Percentiles rank a stretch among this genome's conserved stretches.
Evolutionary conservation across 1,140 invertebrate species (phyloP).

Genomic region (Nasonia longicornis): DNA sequence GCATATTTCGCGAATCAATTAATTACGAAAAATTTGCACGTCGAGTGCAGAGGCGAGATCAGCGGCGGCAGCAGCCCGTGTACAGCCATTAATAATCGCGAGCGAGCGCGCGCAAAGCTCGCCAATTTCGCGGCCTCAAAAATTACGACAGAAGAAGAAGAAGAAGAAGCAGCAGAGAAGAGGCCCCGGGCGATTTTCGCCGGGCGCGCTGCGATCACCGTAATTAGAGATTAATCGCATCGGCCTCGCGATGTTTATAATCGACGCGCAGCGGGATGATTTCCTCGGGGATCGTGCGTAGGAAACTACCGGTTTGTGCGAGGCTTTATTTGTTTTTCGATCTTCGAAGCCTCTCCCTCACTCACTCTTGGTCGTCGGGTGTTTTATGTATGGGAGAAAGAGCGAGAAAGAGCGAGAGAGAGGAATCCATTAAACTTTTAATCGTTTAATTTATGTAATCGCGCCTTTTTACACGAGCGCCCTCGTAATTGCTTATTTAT

Average conservation of each 20-base stretch:
- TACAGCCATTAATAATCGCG: conserved; percentile 20
- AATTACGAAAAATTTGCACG: conserved; percentile 37
- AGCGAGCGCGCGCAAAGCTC: background rate
- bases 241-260: conserved; percentile 6
- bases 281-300: background rate
- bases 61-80: no score
- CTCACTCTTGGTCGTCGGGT: background rate
- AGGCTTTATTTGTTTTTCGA: conserved; percentile 10
- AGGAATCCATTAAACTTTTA: conserved; percentile 23
- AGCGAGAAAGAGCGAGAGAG: background rate
- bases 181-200: conserved; percentile 21
- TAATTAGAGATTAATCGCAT: conserved; percentile 42
- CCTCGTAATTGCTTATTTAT: background rate
- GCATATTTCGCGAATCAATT: conserved; percentile 22
- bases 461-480: background rate
- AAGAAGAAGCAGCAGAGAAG: no score
- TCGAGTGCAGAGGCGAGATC: background rate
- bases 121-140: conserved; percentile 27
- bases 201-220: conserved; percentile 21
- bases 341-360: background rate
- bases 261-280: conserved; percentile 12
- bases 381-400: background rate
- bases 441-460: conserved; percentile 23
- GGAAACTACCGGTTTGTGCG: conserved; percentile 14
- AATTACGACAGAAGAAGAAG: background rate